phyloP scores from a whole-genome alignment of 2,113 vertebrate genomes.

The Odontophorus gujanensis region DNA sequence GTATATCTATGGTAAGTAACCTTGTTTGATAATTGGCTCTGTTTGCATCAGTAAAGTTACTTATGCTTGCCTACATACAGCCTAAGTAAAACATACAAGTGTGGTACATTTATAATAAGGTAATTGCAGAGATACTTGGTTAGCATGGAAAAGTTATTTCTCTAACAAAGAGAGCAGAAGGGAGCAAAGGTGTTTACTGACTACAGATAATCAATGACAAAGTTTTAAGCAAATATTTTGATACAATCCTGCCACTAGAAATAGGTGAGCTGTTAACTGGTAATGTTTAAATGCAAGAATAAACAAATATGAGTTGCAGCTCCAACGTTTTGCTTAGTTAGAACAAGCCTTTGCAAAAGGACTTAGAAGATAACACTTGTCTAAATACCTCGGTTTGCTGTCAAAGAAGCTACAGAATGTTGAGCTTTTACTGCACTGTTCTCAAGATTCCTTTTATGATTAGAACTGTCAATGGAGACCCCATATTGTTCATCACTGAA shows the following conservation, averaged over 20 bases:
- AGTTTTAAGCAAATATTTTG: neutral
- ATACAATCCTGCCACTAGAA: neutral
- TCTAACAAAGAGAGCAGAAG: neutral
- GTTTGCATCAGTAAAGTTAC: neutral
- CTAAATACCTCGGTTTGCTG: neutral
- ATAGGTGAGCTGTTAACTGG: neutral
- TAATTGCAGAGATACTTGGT: neutral
- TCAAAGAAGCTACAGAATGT: neutral
- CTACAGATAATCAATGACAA: neutral
- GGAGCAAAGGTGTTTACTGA: neutral
- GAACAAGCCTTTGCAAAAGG: neutral
- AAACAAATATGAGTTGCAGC: neutral
- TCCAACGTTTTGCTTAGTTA: neutral
- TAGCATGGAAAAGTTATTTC: neutral
- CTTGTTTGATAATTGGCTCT: neutral
- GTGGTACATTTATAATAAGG: neutral
- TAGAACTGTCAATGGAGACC: neutral
- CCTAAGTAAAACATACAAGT: neutral
- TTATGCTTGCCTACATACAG: neutral
- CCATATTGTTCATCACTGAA: neutral
- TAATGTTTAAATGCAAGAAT: neutral
- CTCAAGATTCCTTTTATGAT: neutral
- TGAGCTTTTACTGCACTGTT: neutral
- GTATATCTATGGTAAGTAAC: neutral
- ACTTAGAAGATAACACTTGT: neutral